Evolutionary conservation across 2,113 vertebrate species (phyloP).

Genomic region (Hypocryptadius cinnamomeus): DNA sequence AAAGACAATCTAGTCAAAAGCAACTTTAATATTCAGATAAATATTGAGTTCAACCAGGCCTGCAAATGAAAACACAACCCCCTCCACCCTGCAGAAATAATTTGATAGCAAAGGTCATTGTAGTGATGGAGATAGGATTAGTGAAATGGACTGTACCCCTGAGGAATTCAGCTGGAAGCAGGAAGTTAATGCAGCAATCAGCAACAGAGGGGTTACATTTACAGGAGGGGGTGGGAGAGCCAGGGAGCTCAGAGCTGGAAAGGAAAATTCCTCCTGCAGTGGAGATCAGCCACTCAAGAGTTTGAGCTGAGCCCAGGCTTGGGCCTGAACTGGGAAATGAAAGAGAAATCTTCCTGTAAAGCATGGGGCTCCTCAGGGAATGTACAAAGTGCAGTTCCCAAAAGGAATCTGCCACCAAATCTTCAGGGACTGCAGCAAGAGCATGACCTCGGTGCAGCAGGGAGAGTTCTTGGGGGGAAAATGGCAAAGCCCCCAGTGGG

Average conservation of each 20-base stretch:
- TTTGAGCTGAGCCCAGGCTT: background rate
- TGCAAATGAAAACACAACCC: background rate
- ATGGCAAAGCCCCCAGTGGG: background rate
- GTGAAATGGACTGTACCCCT: background rate
- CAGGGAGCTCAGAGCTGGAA: background rate
- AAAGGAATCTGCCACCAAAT: background rate
- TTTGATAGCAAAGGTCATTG: background rate
- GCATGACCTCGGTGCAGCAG: accelerated
- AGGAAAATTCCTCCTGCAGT: background rate
- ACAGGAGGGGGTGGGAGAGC: background rate
- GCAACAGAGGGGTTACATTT: background rate
- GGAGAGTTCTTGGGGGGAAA: background rate
- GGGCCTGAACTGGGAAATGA: background rate
- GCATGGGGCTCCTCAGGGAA: background rate
- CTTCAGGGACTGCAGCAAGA: background rate
- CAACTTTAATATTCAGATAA: constrained; percentile 59
- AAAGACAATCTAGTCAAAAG: constrained; percentile 66
- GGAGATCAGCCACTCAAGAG: background rate
- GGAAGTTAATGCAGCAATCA: background rate
- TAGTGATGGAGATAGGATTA: background rate
- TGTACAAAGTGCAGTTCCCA: background rate
- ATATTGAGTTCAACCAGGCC: background rate
- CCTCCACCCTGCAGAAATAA: background rate
- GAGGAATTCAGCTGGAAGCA: background rate
- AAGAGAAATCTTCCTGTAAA: background rate